Evolutionary conservation across 2,888 invertebrate species (phyloP), one percentile per base, ranked within the genome.

Genomic region (Aporophyla lueneburgensis): DNA sequence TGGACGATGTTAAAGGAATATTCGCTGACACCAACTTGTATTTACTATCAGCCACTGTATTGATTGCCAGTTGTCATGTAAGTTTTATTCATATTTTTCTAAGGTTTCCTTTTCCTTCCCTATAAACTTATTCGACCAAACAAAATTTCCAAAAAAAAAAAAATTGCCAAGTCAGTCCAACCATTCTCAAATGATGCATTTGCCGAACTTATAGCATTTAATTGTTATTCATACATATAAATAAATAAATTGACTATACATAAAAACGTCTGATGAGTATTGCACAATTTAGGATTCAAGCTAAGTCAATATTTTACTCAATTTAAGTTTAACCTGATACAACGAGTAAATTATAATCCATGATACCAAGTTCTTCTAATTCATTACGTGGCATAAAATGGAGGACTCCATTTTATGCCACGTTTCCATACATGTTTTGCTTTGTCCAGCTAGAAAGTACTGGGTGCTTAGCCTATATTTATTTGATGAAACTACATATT

Each of bases 11-110:
- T 0, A 99, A 99, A 94, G 98, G 99, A 70, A 98, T 99, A 88
- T 99, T 99, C 95, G 98, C 99, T 0, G 99, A 99, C 91, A 99
- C 99, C 0, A 99, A 99, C 93, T 97, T 99, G 61, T 99, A 99
- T 93, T 97, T 99, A 77, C 95, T 99, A 62, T 98, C 98, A 86
- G 97, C 98, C 73, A 99, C 99, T 3, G 97, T 99, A 86, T 97
- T 98, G 89, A 98, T 99, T 86, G 98, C 99, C 56, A 98, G 99
- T 86, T 97, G 99, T 91, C 99, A 99, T 97, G 99, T 99, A 96
- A 98, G 98, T 77, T 78, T 16, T 53, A n/a, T 66, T n/a, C 40
- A 24, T 43, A 46, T 46, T 10, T 33, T 33, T 3, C 33, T 33
- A 46, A 46, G 51, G 16, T 51, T 19, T 51, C 19, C 5, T 51